These are phyloP conservation scores for Nibea coibor DNA, from an alignment of 2,113 vertebrate species.

Conservation along the genomic window DNA sequence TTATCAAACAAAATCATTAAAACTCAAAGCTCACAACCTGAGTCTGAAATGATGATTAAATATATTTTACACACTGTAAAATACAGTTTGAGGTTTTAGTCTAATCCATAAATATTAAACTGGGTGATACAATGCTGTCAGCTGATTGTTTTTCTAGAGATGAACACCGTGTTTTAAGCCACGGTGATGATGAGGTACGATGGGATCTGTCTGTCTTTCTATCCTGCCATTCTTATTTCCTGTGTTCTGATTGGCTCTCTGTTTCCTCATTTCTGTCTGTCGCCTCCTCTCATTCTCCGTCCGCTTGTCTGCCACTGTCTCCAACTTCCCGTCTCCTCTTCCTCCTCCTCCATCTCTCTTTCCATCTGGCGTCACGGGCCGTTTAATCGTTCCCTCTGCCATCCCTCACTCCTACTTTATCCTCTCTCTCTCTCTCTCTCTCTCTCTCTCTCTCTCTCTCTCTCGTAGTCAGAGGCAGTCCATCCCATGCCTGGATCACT, in stretches of 20 bases:
- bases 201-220: background rate
- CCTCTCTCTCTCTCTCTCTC: background rate
- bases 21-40: background rate
- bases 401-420: slow-evolving; percentile 30
- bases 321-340: slow-evolving; percentile 11
- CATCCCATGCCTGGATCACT: slow-evolving; percentile 1
- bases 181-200: no score
- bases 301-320: slow-evolving; percentile 7
- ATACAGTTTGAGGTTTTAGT: no score
- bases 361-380: slow-evolving; percentile 33
- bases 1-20: no score
- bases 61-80: background rate
- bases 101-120: no score
- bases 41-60: background rate
- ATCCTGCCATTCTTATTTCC: background rate
- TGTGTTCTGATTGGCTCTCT: background rate
- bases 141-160: no score
- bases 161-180: no score
- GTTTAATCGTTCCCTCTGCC: background rate
- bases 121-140: no score
- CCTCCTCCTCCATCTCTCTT: slow-evolving; percentile 22
- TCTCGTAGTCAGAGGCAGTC: slow-evolving; percentile 9
- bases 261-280: slow-evolving; percentile 13
- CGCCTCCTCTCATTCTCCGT: slow-evolving; percentile 21
- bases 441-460: background rate